phyloP scores from a whole-genome alignment of 2,113 vertebrate species.

The Sigmodon hispidus region DNA sequence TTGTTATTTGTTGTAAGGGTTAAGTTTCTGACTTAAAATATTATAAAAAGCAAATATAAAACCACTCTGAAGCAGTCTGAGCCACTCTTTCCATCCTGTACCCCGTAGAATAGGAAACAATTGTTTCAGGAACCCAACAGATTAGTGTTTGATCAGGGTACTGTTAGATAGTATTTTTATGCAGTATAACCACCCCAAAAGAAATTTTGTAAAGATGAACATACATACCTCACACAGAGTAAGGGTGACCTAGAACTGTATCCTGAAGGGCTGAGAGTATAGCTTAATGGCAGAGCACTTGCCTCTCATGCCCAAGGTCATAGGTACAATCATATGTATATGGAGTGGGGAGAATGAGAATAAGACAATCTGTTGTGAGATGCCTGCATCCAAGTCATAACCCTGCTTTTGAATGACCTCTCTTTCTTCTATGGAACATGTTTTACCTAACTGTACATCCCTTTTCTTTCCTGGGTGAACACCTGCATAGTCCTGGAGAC shows the following conservation, averaged over 20 bases:
- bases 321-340: background rate
- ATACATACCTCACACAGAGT: background rate
- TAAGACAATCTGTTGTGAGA: background rate
- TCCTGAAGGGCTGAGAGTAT: background rate
- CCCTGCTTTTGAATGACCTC: background rate
- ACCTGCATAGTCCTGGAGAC: background rate
- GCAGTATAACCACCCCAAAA: background rate
- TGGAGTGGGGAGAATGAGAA: too few relatives aligned
- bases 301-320: background rate
- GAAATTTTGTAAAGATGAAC: background rate
- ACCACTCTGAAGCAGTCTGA: background rate
- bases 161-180: conserved; percentile 7
- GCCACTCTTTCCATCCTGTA: background rate
- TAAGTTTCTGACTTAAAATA: conserved; percentile 46
- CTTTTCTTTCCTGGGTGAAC: background rate
- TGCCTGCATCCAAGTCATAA: background rate
- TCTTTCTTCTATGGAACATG: background rate
- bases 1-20: conserved; percentile 29
- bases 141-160: background rate
- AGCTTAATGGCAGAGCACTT: background rate
- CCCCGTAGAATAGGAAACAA: background rate
- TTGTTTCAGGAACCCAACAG: background rate
- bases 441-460: background rate
- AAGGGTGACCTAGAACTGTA: background rate
- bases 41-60: background rate